These are phyloP conservation scores for Atta colombica DNA, from an alignment of 1,140 invertebrate species.

Conservation along the genomic window DNA sequence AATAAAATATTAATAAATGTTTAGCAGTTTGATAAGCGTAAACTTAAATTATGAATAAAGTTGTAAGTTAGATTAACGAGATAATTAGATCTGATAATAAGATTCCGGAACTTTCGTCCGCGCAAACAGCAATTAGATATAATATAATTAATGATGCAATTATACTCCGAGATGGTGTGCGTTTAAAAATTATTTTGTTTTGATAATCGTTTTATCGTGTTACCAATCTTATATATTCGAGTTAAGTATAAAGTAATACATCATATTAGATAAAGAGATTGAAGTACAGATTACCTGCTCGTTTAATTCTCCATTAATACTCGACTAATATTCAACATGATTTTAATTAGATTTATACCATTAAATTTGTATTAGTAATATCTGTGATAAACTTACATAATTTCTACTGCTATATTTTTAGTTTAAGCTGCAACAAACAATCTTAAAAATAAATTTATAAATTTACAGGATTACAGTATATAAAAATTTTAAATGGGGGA, in stretches of 20 bases:
- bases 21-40: neutral
- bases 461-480: neutral
- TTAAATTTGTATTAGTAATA: neutral
- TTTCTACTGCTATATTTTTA: no score
- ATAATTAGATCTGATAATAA: conserved; percentile 21
- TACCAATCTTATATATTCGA: neutral
- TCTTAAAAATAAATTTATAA: neutral
- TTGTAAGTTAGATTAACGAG: conserved; percentile 12
- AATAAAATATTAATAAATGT: neutral
- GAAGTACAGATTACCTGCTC: neutral
- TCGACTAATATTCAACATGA: neutral
- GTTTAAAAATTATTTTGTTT: neutral
- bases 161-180: neutral
- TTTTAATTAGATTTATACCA: neutral
- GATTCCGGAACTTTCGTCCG: neutral
- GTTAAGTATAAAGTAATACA: conserved; percentile 1
- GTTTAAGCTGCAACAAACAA: neutral
- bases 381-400: neutral
- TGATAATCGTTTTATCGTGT: neutral
- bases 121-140: neutral
- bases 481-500: neutral
- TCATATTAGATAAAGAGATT: neutral
- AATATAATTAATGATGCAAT: conserved; percentile 18
- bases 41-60: conserved; percentile 23
- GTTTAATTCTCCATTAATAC: neutral